A percentile compares a stretch with the other conserved stretches of the same genome.
These are phyloP conservation scores for Portevinia maculata DNA, from an alignment of 2,888 invertebrate species.

Conservation along the genomic window DNA sequence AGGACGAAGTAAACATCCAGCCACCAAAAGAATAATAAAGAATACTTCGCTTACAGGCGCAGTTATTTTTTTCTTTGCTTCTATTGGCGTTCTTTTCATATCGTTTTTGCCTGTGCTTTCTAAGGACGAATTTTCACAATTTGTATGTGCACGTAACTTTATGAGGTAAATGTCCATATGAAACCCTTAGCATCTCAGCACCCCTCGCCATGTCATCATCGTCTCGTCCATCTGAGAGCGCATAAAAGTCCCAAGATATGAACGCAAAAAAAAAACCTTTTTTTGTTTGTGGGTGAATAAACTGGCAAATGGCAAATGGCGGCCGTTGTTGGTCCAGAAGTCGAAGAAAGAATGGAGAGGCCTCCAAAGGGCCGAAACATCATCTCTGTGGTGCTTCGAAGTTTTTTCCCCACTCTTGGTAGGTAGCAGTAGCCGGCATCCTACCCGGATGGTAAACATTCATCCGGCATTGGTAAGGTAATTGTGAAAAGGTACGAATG, in stretches of 20 bases:
- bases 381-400: conserved; percentile 53
- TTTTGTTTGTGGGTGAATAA: conserved; percentile 55
- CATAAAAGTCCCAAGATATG: conserved; percentile 64
- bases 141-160: conserved; percentile 69
- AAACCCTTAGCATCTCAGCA: conserved; percentile 53
- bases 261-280: conserved; percentile 50
- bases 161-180: conserved; percentile 74
- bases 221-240: conserved; percentile 48
- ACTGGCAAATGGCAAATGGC: conserved; percentile 68
- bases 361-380: conserved; percentile 57
- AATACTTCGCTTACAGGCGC: conserved; percentile 70
- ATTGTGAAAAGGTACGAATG: conserved; percentile 74
- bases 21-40: conserved; percentile 72
- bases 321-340: conserved; percentile 62
- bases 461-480: conserved; percentile 72
- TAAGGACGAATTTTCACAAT: conserved; percentile 70
- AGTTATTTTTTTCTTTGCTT: conserved; percentile 18
- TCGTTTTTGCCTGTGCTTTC: too few relatives aligned
- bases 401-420: conserved; percentile 13
- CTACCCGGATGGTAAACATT: conserved; percentile 70
- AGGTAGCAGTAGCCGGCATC: conserved; percentile 55
- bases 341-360: conserved; percentile 56
- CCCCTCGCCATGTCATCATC: conserved; percentile 46
- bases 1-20: conserved; percentile 47
- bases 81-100: conserved; percentile 2